Conservation (phyloP, 2,113 vertebrate genomes). For the Halcyon malimbica region DNA sequence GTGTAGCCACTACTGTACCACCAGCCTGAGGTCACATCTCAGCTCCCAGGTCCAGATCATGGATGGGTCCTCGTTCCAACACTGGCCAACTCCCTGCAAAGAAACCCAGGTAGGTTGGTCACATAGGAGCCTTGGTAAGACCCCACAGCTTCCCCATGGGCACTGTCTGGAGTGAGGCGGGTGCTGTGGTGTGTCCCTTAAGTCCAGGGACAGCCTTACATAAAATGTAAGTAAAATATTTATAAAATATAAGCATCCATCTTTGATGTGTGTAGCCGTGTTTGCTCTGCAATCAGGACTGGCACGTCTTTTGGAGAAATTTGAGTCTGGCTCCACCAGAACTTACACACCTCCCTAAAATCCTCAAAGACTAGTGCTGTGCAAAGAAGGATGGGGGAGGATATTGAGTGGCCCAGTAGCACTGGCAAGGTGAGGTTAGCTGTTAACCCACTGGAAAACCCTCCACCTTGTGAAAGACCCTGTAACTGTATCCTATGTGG, state of each 20-base stretch:
- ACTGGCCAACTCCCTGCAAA: not conserved
- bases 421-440: not conserved
- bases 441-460: not conserved
- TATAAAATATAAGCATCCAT: not conserved
- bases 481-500: rapidly evolving
- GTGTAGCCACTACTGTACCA: not conserved
- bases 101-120: rapidly evolving
- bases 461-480: not conserved
- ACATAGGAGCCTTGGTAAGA: not conserved
- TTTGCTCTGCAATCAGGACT: not conserved
- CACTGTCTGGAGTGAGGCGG: rapidly evolving
- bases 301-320: not conserved
- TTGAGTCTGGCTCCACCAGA: not conserved
- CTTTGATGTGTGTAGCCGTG: rapidly evolving
- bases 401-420: not conserved
- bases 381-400: not conserved
- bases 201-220: not conserved
- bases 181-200: rapidly evolving
- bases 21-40: not conserved
- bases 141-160: not conserved
- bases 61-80: not conserved
- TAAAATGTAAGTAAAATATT: not conserved
- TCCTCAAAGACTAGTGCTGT: not conserved
- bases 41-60: too few relatives aligned
- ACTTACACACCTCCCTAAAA: not conserved